phyloP scores from a whole-genome alignment of 2,888 invertebrate species.

The Ephialtes manifestator region DNA sequence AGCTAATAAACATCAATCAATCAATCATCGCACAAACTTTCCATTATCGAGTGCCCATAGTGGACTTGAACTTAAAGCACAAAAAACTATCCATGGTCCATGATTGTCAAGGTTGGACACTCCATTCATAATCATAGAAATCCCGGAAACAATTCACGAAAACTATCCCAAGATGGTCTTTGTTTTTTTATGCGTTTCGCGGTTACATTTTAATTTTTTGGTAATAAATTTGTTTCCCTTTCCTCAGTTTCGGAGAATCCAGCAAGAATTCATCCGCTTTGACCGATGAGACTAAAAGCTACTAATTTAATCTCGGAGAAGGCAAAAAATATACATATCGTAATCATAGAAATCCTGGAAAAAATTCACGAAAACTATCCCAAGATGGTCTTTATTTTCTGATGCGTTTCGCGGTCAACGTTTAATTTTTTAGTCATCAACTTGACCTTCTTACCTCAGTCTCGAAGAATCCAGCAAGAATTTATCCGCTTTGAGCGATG shows the following conservation, averaged over 20 bases:
- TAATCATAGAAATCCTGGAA: slow-evolving; percentile 57
- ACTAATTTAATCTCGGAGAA: slow-evolving; percentile 44
- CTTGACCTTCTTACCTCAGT: slow-evolving; percentile 36
- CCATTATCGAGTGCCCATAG: background rate
- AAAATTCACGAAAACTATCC: slow-evolving; percentile 28
- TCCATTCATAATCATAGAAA: slow-evolving; percentile 52
- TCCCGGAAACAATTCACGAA: slow-evolving; percentile 54
- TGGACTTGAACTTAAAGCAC: background rate
- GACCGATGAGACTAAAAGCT: slow-evolving; percentile 37
- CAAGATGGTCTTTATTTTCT: slow-evolving; percentile 36
- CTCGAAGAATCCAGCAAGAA: slow-evolving; percentile 13
- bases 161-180: background rate
- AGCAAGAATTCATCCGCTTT: slow-evolving; percentile 26
- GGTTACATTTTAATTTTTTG: slow-evolving; percentile 47
- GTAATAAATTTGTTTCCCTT: slow-evolving; percentile 55
- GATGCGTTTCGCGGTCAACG: slow-evolving; percentile 25
- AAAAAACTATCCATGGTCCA: slow-evolving; percentile 8
- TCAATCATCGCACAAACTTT: background rate
- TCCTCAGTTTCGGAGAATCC: background rate
- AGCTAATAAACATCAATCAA: no score
- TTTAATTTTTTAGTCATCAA: slow-evolving; percentile 51
- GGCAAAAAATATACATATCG: slow-evolving; percentile 49
- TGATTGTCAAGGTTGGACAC: slow-evolving; percentile 51
- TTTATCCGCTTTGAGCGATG: slow-evolving; percentile 20
- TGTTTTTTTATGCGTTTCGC: no score